Evolutionary conservation across 2,797 vertebrate species (phyloP).

Genomic region (Tympanoctomys barrerae): DNA sequence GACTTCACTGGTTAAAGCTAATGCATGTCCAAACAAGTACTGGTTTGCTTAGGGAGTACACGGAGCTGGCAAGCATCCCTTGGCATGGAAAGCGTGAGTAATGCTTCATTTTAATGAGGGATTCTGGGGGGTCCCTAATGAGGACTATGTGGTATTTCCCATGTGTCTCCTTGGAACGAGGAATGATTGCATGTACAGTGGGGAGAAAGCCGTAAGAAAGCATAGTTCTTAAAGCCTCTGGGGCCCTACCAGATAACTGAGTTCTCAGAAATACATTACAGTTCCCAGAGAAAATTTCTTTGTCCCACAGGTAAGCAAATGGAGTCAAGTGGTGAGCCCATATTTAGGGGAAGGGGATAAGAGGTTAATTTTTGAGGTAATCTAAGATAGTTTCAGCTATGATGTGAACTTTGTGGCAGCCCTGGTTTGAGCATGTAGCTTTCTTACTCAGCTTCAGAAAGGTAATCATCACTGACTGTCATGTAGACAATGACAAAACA

Average conservation of each 20-base stretch:
- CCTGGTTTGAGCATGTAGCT: not conserved
- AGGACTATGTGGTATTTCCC: slow-evolving; percentile 65
- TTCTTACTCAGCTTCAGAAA: not conserved
- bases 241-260: slow-evolving; percentile 35
- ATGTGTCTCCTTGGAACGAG: slow-evolving; percentile 40
- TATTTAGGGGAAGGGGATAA: not conserved
- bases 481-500: slow-evolving; percentile 6
- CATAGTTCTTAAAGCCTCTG: slow-evolving; percentile 14
- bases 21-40: slow-evolving; percentile 78
- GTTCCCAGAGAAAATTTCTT: slow-evolving; percentile 14
- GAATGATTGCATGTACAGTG: slow-evolving; percentile 13
- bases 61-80: slow-evolving; percentile 67
- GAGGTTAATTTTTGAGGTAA: slow-evolving; percentile 12
- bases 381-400: not conserved
- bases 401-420: not conserved
- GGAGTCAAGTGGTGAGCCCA: not conserved
- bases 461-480: not conserved
- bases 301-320: slow-evolving; percentile 24
- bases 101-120: slow-evolving; percentile 77
- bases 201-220: slow-evolving; percentile 52
- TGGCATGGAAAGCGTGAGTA: slow-evolving; percentile 23
- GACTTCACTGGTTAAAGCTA: slow-evolving; percentile 72
- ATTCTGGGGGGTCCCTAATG: slow-evolving; percentile 72
- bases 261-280: slow-evolving; percentile 26
- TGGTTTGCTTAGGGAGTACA: slow-evolving; percentile 51